Base-by-base conservation (phyloP, 2,113 vertebrate genomes). In the Equus quagga region DNA sequence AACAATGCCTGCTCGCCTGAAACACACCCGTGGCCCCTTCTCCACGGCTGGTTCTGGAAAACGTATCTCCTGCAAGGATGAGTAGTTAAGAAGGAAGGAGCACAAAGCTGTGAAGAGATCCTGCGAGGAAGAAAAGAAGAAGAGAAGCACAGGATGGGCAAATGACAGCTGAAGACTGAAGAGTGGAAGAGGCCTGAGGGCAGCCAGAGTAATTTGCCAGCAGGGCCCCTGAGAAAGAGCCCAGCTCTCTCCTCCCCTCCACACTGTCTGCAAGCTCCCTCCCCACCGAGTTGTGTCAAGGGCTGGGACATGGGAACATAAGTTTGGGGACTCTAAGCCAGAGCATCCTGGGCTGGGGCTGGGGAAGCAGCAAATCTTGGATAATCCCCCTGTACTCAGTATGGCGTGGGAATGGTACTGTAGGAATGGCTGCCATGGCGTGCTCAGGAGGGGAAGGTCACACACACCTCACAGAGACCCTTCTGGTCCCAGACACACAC, bases 191-290 rank as follows among this genome's bases (percentile, higher is more conserved):
- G 70, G 28, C 46, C 10, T 14, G 19, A 60, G 28, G 49, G 21
- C 8, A 79, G 24, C 11, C 7, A 1, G 17, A 15, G 5, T 28
- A 14, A 41, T 26, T 62, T 69, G 41, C 46, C 31, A 9, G 44
- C 9, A 2, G 1, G 17, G 15, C 28, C 26, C 15, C 46, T 9
- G 24, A 7, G 24, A 49, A 36, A 58, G 56, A 79, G 56, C 19
- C 56, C 23, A 0, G 1, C n/a, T 13, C 24, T 67, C 21, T 8
- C 2, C 17, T 15, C 8, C 28, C 7, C 26, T 17, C 17, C 14
- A 15, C 24, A 10, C 8, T 17, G 5, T 41, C 10, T n/a, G 9
- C 15, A 73, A 24, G 21, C 60, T 14, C 56, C 6, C 19, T 65
- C 21, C 28, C 21, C 28, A 21, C 9, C 1, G 5, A 54, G 12